phyloP scores from a whole-genome alignment of 2,797 vertebrate species.

The Thalassophryne amazonica region DNA sequence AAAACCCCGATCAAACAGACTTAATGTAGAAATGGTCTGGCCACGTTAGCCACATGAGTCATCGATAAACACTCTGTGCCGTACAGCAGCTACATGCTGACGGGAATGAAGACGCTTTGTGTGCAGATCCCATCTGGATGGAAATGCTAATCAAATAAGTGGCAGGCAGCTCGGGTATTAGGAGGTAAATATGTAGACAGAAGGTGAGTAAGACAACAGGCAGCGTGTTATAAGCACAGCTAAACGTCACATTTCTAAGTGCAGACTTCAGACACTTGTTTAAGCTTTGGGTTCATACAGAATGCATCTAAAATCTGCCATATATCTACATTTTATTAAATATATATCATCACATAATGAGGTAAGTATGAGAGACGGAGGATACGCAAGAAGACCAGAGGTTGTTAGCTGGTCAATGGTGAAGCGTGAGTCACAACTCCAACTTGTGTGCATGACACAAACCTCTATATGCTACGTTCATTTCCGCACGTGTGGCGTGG shows the following conservation, averaged over 20 bases:
- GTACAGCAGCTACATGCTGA: neutral
- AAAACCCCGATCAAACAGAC: neutral
- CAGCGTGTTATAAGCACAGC: neutral
- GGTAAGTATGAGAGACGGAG: no score
- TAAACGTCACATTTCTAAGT: neutral
- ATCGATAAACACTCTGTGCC: neutral
- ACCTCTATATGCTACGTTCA: no score
- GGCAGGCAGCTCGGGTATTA: constrained; percentile 12
- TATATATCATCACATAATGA: no score
- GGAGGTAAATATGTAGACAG: constrained; percentile 17
- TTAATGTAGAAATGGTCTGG: neutral
- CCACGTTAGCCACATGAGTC: neutral
- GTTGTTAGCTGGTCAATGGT: no score
- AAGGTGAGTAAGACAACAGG: constrained; percentile 1
- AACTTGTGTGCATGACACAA: no score
- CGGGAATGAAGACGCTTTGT: neutral
- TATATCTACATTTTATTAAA: no score
- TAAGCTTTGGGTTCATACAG: no score
- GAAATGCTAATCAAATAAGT: constrained; percentile 24
- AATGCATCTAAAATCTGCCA: neutral
- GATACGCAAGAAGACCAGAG: no score
- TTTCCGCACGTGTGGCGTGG: no score
- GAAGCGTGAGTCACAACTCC: no score
- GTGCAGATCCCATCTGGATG: constrained; percentile 29
- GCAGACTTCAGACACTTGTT: neutral